Evolutionary conservation across 2,113 vertebrate genomes (phyloP), one percentile per base, ranked within the genome.

Genomic region (Leptodactylus fuscus): DNA sequence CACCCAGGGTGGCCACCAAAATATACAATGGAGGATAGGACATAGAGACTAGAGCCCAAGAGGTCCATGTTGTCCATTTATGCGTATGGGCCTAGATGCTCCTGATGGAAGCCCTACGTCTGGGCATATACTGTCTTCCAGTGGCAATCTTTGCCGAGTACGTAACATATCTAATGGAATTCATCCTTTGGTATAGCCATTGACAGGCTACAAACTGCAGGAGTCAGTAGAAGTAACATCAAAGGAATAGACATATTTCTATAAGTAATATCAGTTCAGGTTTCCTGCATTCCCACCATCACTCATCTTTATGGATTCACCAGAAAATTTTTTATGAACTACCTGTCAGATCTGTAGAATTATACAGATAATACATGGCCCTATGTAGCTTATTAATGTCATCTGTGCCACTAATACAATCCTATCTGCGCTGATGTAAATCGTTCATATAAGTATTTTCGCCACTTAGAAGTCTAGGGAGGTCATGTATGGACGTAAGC

Each of bases 361-460:
- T 67, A 55, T 77, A 65, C 69, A 27, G 34, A 76, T n/a, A n/a
- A 77, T 77, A 34, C 36, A 67, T 2, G n/a, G 2, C 24, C 44
- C 24, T 38, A 34, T 32, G 69, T 9, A 29, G 34, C 49, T 74
- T 83, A 83, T 83, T 83, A 83, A 38, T 80, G 13, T 80, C 62
- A 85, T 80, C 62, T 70, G 60, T 69, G 71, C 8, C 5, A 34
- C 34, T 79, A 48, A 85, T 85, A 78, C 58, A 69, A 5, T 20
- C 53, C 34, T 83, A 83, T 83, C 38, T 83, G 34, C 10, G n/a
- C 69, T 76, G 53, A 83, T 82, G 67, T 74, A 82, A 78, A 77
- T 79, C n/a, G 46, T 65, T 78, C 75, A 32, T 85, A 44, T 70
- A 85, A 85, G 36, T 85, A 65, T 73, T 82, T 82, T 85, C 27